Evolutionary conservation across 2,797 vertebrate genomes (phyloP).

Genomic region (Anniella stebbinsi): DNA sequence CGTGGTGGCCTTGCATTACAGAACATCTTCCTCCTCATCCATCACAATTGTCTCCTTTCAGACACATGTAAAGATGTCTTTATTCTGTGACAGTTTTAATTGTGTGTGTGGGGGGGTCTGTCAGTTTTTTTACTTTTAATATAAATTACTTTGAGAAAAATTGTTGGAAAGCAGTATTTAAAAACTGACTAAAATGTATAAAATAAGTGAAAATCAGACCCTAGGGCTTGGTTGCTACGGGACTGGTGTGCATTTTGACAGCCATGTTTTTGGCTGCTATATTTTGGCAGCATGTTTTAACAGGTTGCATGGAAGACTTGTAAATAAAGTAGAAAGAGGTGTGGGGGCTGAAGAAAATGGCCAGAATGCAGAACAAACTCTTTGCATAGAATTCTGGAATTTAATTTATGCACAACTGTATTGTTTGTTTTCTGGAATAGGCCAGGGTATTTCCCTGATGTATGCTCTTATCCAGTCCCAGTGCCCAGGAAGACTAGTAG

Average conservation of each 20-base stretch:
- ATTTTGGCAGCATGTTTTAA: slow-evolving; percentile 29
- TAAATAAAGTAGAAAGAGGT: slow-evolving; percentile 31
- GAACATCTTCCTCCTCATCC: not conserved
- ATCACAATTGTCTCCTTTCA: not conserved
- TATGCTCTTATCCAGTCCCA: not conserved
- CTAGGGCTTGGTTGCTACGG: not conserved
- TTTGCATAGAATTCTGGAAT: slow-evolving; percentile 19
- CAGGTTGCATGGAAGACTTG: not conserved
- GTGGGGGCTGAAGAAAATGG: not conserved
- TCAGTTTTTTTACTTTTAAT: not conserved
- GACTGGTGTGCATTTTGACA: not conserved
- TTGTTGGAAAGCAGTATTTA: not conserved
- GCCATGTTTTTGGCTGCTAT: not conserved
- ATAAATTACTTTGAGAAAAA: not conserved
- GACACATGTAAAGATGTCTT: not conserved
- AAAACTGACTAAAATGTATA: not conserved
- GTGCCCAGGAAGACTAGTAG: not conserved
- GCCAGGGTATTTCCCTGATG: slow-evolving; percentile 15
- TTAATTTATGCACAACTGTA: slow-evolving; percentile 13
- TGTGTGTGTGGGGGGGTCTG: too few species aligned
- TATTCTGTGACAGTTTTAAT: not conserved
- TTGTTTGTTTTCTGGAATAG: slow-evolving; percentile 18
- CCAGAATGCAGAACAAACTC: not conserved
- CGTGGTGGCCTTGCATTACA: not conserved
- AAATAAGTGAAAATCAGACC: slow-evolving; percentile 16